Evolutionary conservation across 2,797 vertebrate genomes (phyloP), one percentile per base, ranked within the genome.

Genomic region (Anisognathus igniventris): DNA sequence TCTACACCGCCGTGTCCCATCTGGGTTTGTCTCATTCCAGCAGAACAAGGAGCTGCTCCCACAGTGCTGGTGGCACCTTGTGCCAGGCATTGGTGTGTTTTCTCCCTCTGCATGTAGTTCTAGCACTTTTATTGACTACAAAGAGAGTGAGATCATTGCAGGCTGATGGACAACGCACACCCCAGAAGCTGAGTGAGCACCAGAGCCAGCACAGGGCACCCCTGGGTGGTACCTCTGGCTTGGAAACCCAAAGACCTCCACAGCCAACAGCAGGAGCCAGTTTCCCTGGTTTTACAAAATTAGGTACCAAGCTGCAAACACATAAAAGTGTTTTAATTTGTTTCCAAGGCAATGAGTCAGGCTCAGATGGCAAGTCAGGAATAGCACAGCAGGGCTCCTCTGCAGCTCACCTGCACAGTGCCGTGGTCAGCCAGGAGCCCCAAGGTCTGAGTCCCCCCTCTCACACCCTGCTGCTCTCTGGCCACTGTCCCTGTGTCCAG

Each of bases 281-380:
- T 94, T 95, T 61, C 86, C 88, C 97, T 92, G 93, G 87, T 96
- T 97, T 90, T 95, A 72, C 95, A 92, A 74, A 97, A 93, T 93
- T 76, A 89, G 90, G 91, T 66, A 76, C 87, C 35, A 31, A 95
- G 88, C 91, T 67, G 31, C 92, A 85, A 93, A 88, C 87, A 96
- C 88, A 86, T 70, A 54, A 77, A 92, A 94, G 92, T 95, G 94
- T 95, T 96, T 97, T 95, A 95, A 97, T 95, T 97, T 93, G 98
- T 98, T 98, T 92, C 97, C 97, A 98, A 96, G 97, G 97, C 95
- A 91, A 97, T 98, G 96, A 90, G 70, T 97, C 96, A 96, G 95
- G 95, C 80, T 96, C 93, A 92, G 82, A 79, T 95, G 88, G 96
- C 86, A 67, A 71, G 96, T 81, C 95, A 96, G 91, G 96, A 97